Conservation (phyloP, 1,140 invertebrate genomes). For the Zaprionus africanus region DNA sequence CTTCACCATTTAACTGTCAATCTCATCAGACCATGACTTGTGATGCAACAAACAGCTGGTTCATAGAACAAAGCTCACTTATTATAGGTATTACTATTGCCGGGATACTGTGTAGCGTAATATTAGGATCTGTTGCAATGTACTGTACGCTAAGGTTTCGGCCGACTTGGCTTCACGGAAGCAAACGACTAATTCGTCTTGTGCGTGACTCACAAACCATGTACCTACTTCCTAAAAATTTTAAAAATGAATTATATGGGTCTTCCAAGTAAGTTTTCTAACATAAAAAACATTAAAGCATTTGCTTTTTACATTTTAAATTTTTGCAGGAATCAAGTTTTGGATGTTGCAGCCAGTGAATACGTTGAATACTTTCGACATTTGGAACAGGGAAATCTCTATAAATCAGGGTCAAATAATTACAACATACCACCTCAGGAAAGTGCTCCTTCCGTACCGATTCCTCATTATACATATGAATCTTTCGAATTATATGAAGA, state of each 20-base stretch:
- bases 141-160: slow-evolving; percentile 51
- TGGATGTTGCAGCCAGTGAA: slow-evolving; percentile 34
- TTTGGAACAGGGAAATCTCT: slow-evolving; percentile 42
- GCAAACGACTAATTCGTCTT: slow-evolving; percentile 17
- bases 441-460: slow-evolving; percentile 54
- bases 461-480: slow-evolving; percentile 22
- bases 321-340: background rate
- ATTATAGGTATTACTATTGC: slow-evolving; percentile 41
- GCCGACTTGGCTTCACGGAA: slow-evolving; percentile 48
- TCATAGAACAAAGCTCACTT: slow-evolving; percentile 18
- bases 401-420: slow-evolving; percentile 50
- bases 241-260: slow-evolving; percentile 13
- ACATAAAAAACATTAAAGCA: background rate
- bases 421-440: slow-evolving; percentile 60
- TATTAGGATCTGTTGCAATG: slow-evolving; percentile 41
- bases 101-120: slow-evolving; percentile 34
- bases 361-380: slow-evolving; percentile 59
- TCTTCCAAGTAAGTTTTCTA: slow-evolving; percentile 12
- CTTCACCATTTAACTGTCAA: slow-evolving; percentile 45
- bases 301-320: too few relatives aligned
- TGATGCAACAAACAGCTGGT: slow-evolving; percentile 29
- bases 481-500: slow-evolving; percentile 43
- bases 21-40: slow-evolving; percentile 45
- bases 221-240: slow-evolving; percentile 33
- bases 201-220: slow-evolving; percentile 27